Conservation (phyloP, 1,140 invertebrate genomes). For the Hyposmocoma kahamanoa region DNA sequence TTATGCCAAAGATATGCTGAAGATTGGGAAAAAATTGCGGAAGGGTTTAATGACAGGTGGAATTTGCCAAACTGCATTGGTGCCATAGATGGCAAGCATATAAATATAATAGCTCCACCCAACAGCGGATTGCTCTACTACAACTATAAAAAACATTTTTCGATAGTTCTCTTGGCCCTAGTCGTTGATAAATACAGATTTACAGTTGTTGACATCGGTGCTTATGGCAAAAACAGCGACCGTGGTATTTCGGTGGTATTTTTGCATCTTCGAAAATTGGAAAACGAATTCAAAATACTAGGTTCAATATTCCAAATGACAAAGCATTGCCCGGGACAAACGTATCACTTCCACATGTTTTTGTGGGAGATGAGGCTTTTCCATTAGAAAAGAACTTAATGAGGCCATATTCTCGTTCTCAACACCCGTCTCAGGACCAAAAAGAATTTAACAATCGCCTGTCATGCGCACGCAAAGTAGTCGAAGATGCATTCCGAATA, state of each 20-base stretch:
- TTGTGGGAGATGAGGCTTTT: too few relatives aligned
- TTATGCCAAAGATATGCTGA: too few relatives aligned
- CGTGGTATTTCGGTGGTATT: too few relatives aligned
- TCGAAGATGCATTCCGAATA: too few relatives aligned
- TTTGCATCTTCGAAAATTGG: conserved; percentile 36
- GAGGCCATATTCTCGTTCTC: too few relatives aligned
- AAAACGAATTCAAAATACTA: conserved; percentile 12
- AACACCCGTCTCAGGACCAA: too few relatives aligned
- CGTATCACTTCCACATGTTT: too few relatives aligned
- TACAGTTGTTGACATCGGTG: conserved; percentile 40
- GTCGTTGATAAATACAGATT: conserved; percentile 66
- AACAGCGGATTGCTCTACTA: conserved; percentile 49
- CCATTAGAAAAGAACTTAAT: too few relatives aligned
- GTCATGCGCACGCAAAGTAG: too few relatives aligned
- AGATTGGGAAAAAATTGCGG: neutral
- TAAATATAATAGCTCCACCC: conserved; percentile 26
- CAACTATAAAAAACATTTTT: conserved; percentile 63
- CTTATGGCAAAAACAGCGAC: conserved; percentile 56
- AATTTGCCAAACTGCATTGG: conserved; percentile 1
- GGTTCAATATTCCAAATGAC: conserved; percentile 13
- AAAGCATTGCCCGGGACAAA: too few relatives aligned
- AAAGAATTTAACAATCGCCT: too few relatives aligned
- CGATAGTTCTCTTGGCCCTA: conserved; percentile 65
- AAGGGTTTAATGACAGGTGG: neutral
- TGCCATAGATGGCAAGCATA: conserved; percentile 41